Evolutionary conservation across 1,140 invertebrate genomes (phyloP), one percentile per base, ranked within the genome.

Genomic region (Latrodectus geometricus): DNA sequence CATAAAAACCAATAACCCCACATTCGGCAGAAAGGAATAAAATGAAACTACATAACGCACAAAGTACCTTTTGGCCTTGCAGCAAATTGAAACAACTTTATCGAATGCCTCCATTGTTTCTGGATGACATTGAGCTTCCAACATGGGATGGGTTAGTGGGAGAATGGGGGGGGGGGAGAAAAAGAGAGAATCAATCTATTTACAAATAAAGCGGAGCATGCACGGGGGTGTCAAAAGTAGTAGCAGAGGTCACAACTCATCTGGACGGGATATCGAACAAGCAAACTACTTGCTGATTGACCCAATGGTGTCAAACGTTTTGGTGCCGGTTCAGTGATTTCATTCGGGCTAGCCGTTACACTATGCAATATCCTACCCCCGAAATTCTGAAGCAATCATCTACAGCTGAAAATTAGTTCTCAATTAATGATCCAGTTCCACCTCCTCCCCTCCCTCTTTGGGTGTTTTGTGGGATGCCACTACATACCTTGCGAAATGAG

Each of bases 251-350:
- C 80, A 83, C 52, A 21, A 17, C 72, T 73, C 61, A 65, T 73
- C 80, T 20, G 17, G 73, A 83, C 80, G 80, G 54, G 80, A 83
- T 83, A 83, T 74, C 70, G 54, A 50, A 49, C 21, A 35, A 15
- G 61, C 52, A 70, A n/a, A 17, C 61, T 70, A 14, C 21, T 70
- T 17, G 9, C 70, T 20, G 35, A 83, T 74, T 83, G 80, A 83
- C 80, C 80, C 80, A 83, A 48, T 74, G 54, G 80, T 83, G 80
- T 83, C 80, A 83, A 83, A 83, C 80, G 80, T 9, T 83, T 83
- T 74, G 69, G 80, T 74, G 20, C 15, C 73, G 80, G 80, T 83
- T 83, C 80, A 83, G 80, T 74, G 80, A 48, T 12, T 56, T 9
- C 61, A 48, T 81, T 81, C 56, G 9, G 12, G n/a, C n/a, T 20